Evolutionary conservation across 2,113 vertebrate species (phyloP).

Genomic region (Willisornis vidua): DNA sequence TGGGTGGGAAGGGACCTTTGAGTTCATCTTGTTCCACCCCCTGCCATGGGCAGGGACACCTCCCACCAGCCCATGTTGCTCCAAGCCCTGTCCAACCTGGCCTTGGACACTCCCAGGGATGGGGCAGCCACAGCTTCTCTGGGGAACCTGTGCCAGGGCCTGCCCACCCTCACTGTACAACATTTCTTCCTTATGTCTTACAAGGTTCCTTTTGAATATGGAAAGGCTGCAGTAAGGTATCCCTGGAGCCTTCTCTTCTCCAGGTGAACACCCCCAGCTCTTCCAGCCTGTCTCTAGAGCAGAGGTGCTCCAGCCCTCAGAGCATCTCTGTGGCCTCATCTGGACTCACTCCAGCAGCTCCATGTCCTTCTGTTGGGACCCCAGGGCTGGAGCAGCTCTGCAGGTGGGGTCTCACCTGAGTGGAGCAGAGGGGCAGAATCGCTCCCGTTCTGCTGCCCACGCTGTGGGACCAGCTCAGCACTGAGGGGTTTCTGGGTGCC

Average conservation of each 20-base stretch:
- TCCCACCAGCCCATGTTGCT: neutral
- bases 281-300: neutral
- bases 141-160: neutral
- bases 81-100: rapidly evolving
- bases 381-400: neutral
- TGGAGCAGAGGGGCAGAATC: neutral
- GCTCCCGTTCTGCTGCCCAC: neutral
- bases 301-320: neutral
- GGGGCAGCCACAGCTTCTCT: neutral
- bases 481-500: neutral
- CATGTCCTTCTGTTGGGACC: rapidly evolving
- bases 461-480: neutral
- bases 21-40: neutral
- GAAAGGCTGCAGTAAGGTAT: neutral
- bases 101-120: neutral
- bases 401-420: neutral
- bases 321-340: neutral
- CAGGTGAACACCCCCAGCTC: neutral
- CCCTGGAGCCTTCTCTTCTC: neutral
- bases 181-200: neutral
- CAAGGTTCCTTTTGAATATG: neutral
- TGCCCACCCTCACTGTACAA: neutral
- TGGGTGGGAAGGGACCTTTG: neutral
- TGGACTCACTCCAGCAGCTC: neutral
- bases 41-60: neutral